Evolutionary conservation across 2,888 invertebrate genomes (phyloP).

Genomic region (Morpho achilles): DNA sequence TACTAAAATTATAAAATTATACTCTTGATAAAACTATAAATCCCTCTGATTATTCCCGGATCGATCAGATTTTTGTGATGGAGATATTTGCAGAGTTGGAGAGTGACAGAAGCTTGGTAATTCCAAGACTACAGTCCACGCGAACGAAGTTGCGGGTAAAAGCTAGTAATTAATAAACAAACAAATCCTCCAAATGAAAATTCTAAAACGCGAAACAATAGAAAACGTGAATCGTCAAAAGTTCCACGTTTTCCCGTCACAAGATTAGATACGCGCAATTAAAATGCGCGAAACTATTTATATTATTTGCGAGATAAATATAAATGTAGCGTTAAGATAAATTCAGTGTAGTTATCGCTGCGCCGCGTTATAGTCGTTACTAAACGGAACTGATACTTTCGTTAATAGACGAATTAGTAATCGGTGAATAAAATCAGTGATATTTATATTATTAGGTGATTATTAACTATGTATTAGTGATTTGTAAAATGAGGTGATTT

Average conservation of each 20-base stretch:
- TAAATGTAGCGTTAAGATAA: constrained; percentile 24
- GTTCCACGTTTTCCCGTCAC: neutral
- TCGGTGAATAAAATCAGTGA: neutral
- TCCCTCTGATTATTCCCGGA: no score
- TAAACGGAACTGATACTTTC: neutral
- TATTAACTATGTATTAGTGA: no score
- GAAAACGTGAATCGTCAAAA: neutral
- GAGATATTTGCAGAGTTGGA: no score
- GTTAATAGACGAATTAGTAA: neutral
- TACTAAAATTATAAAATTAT: no score
- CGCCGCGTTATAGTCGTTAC: constrained; percentile 2
- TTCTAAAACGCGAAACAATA: constrained; percentile 1
- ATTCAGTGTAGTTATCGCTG: constrained; percentile 23
- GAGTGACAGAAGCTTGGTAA: no score
- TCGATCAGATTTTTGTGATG: no score
- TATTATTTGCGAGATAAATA: constrained; percentile 25
- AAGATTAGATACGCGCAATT: constrained; percentile 19
- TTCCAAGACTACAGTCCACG: no score
- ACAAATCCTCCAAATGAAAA: neutral
- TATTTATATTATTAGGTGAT: no score
- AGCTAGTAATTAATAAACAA: no score
- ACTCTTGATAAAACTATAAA: no score
- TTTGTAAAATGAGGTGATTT: no score
- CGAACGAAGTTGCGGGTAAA: no score
- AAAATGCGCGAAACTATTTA: constrained; percentile 27